Base-by-base conservation (phyloP, 2,888 invertebrate genomes). In the Acleris literana region DNA sequence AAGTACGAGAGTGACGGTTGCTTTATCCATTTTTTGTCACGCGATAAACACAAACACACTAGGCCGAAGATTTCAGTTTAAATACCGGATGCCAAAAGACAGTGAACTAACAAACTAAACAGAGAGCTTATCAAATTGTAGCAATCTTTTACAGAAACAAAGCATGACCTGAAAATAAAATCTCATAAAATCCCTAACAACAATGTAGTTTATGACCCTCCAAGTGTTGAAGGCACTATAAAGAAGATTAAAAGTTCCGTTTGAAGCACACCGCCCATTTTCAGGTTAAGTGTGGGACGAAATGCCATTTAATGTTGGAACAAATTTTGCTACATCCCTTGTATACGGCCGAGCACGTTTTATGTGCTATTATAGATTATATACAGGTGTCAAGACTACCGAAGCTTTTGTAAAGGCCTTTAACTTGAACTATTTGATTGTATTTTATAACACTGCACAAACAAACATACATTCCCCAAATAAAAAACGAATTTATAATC, bases 271-370 rank as follows among this genome's bases (percentile, higher is more conserved):
- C 18, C 55, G 59, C 55, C 59, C 60, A 60, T 60, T 64, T 64
- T 29, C 64, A 60, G 64, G 59, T 64, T 64, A 64, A 64, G 59
- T 65, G 65, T 11, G 51, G 59, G 51, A 44, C 65, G 51, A 46
- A 65, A 65, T 56, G 55, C 29, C 55, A 48, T 51, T 65, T 60
- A 49, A 61, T 56, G 60, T 61, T 56, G 60, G 20, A 61, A 51
- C 51, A 56, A 56, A 60, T 61, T 65, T 55, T 51, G 55, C 20
- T 44, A 51, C 29, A 29, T 43, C 59, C 64, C 39, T 13, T 46
- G 43, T 29, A 4, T 17, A 6, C 29, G 57, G 7, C 22, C 17
- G 18, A 29, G 20, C 56, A 51, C 39, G 16, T 52, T 44, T 52
- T 53, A 25, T 46, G 46, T 64, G 44, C 54, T 33, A 52, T 51